phyloP scores from a whole-genome alignment of 2,113 vertebrate genomes.

The Burhinus bistriatus region DNA sequence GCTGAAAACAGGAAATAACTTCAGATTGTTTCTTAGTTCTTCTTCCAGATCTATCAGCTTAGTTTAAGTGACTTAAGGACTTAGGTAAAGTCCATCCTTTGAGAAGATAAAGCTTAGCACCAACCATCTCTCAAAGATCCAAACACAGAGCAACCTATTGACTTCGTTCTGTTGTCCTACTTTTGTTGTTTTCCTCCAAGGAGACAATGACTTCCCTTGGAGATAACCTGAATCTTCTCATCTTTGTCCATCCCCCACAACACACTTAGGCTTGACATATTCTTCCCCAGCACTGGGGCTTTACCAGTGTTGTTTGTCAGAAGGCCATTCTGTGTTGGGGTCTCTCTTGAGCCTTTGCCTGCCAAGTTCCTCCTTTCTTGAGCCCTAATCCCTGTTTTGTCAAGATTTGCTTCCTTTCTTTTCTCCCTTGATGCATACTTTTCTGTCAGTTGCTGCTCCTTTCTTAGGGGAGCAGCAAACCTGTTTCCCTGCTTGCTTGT shows the following conservation, averaged over 20 bases:
- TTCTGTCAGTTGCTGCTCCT: not conserved
- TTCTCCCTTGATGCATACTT: not conserved
- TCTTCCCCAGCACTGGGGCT: not conserved
- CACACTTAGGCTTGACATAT: not conserved
- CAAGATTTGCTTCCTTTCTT: not conserved
- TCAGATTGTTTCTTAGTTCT: not conserved
- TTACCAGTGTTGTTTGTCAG: not conserved
- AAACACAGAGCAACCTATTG: not conserved
- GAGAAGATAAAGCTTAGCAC: not conserved
- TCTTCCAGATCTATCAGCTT: not conserved
- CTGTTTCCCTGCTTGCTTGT: not conserved
- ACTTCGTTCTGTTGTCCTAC: not conserved
- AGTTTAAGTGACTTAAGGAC: not conserved
- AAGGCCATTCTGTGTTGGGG: not conserved
- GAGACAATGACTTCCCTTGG: not conserved
- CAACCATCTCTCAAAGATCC: not conserved
- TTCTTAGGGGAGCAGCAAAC: not conserved
- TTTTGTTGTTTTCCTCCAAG: not conserved
- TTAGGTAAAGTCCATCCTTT: not conserved
- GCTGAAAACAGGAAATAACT: not conserved
- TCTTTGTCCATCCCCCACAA: not conserved
- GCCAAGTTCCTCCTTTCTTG: not conserved
- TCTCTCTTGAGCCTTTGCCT: not conserved
- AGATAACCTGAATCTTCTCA: not conserved
- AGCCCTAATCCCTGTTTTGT: not conserved